Evolutionary conservation across 2,888 invertebrate genomes (phyloP), one percentile per base, ranked within the genome.

Genomic region (Rhagium mordax): DNA sequence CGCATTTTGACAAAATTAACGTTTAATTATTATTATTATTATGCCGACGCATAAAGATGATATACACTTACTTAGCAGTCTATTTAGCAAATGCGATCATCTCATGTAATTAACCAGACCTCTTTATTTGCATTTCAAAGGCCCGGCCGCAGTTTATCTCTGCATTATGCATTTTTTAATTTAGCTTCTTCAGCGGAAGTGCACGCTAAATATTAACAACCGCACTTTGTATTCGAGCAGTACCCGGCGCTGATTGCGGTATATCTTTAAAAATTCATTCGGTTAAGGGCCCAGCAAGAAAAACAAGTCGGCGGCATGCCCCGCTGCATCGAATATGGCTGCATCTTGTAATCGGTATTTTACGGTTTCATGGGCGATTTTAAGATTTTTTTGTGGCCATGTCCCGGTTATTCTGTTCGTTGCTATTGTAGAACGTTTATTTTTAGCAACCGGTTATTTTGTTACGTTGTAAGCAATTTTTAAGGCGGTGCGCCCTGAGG

Each of bases 131-230:
- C 13, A 4, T 59, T 59, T 72, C 67, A 67, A 71, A 75, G 59
- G 51, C 71, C 51, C 69, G 20, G 59, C 67, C 72, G 64, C 67
- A 68, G 70, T 72, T 75, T 69, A 71, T 75, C 73, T 71, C 70
- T 79, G 70, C 76, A 79, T 79, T 77, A 79, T 79, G 79, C 76
- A 79, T 76, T 71, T 72, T 76, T 76, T 75, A 79, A 79, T 79
- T 76, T 76, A 67, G 68, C 72, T 51, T 64, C 33, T 67, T 68
- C 27, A 61, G 49, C 53, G 61, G 60, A 59, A 66, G 66, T 61
- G 71, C 69, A 66, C 73, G 59, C 72, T 77, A 29, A 62, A 70
- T 61, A 75, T 78, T 77, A 79, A 77, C 75, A 65, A 55, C 62
- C 71, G 66, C 60, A 77, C 73, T 74, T 77, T 79, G 71, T 78